Evolutionary conservation across 2,113 vertebrate species (phyloP).

Genomic region (Eurypyga helias): DNA sequence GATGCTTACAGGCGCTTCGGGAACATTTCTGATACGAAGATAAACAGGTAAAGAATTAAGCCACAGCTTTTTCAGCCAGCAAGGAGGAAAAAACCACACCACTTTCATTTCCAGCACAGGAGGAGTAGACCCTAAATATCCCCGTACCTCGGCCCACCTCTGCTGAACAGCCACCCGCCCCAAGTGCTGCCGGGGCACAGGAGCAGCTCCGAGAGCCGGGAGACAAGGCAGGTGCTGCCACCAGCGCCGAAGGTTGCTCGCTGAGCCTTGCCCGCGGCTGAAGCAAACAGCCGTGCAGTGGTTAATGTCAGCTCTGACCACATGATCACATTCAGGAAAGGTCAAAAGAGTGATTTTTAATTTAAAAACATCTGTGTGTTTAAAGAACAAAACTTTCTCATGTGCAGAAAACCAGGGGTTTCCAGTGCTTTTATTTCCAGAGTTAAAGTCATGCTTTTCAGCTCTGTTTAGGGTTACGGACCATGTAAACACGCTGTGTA

Average conservation of each 20-base stretch:
- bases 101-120: accelerated
- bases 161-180: background rate
- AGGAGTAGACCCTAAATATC: background rate
- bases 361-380: constrained; percentile 74
- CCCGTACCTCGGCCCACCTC: background rate
- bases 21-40: background rate
- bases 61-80: background rate
- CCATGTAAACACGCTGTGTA: background rate
- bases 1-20: background rate
- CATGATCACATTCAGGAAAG: constrained; percentile 68
- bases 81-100: accelerated
- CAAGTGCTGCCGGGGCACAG: background rate
- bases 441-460: constrained; percentile 6
- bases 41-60: background rate
- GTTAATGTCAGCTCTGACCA: constrained; percentile 68
- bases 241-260: background rate
- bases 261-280: background rate
- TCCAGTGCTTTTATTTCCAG: constrained; percentile 51
- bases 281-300: constrained; percentile 18
- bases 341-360: constrained; percentile 79
- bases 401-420: constrained; percentile 67
- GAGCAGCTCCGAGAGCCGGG: background rate
- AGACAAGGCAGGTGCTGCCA: background rate
- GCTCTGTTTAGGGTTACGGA: constrained; percentile 19
- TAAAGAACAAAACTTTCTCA: constrained; percentile 78